phyloP scores from a whole-genome alignment of 1,140 invertebrate genomes.

The Linepithema humile region DNA sequence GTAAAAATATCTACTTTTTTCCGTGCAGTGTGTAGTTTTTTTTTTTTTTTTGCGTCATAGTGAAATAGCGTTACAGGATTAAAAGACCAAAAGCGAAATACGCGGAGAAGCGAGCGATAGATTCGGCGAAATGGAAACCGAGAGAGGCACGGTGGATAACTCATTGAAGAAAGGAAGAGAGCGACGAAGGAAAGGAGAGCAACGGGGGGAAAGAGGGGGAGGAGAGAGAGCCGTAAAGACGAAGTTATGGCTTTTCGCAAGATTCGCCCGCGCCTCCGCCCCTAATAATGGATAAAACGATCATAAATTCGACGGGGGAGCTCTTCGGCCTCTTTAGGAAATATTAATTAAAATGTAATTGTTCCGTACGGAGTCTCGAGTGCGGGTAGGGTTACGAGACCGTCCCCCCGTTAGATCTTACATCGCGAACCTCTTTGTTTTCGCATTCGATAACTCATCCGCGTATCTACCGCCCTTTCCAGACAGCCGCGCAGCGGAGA shows the following conservation, averaged over 20 bases:
- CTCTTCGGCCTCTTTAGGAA: constrained; percentile 84
- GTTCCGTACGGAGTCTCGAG: constrained; percentile 77
- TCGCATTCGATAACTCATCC: constrained; percentile 70
- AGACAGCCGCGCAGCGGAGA: constrained; percentile 4
- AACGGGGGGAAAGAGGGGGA: constrained; percentile 49
- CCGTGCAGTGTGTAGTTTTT: not conserved
- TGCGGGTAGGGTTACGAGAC: constrained; percentile 66
- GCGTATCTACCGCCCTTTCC: constrained; percentile 29
- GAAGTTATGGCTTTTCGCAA: constrained; percentile 82
- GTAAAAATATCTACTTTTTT: not conserved
- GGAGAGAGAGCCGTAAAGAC: constrained; percentile 80
- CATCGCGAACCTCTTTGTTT: constrained; percentile 72
- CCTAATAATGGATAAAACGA: constrained; percentile 85
- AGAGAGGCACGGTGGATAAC: constrained; percentile 57
- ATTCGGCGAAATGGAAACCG: constrained; percentile 39
- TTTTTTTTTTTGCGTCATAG: not conserved
- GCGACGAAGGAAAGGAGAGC: constrained; percentile 47
- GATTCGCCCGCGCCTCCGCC: constrained; percentile 78
- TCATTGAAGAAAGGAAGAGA: constrained; percentile 15
- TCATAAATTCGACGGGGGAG: constrained; percentile 84
- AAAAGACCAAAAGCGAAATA: constrained; percentile 10
- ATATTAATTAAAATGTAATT: constrained; percentile 86
- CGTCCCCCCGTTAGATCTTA: constrained; percentile 67
- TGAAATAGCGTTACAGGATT: not conserved
- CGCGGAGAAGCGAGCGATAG: not conserved